Conservation (phyloP, 2,113 vertebrate genomes). For the Proteles cristata region DNA sequence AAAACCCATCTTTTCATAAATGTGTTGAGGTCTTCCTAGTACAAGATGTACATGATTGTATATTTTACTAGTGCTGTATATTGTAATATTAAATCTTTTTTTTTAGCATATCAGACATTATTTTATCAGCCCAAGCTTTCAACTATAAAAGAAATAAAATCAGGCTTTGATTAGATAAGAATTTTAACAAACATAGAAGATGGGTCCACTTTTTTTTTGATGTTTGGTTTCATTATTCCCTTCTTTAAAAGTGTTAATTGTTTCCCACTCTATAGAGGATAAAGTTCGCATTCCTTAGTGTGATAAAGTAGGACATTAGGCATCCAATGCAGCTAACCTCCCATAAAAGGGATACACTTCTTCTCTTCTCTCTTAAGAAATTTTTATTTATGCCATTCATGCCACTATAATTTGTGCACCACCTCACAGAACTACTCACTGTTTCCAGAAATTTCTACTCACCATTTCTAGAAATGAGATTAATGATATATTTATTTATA, state of each 20-base stretch:
- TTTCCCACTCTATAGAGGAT: neutral
- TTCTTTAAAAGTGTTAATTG: neutral
- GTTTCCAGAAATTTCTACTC: neutral
- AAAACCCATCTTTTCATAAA: neutral
- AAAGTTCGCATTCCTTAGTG: neutral
- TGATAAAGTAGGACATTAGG: neutral
- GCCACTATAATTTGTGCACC: neutral
- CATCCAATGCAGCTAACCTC: neutral
- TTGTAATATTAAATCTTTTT: neutral
- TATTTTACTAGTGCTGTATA: neutral
- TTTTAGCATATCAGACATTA: neutral
- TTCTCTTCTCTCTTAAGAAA: neutral
- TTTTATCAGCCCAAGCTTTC: neutral
- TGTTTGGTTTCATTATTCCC: neutral
- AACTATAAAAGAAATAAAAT: slow-evolving; percentile 13
- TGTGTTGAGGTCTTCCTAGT: neutral
- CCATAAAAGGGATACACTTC: neutral
- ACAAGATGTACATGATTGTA: neutral
- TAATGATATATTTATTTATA: neutral
- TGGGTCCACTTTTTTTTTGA: neutral
- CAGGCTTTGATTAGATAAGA: slow-evolving; percentile 6
- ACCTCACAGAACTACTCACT: neutral
- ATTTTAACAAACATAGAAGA: neutral
- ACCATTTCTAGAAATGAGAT: neutral
- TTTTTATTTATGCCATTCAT: neutral